These are phyloP conservation scores for Pardosa pseudoannulata DNA, from an alignment of 2,888 invertebrate genomes.

Conservation along the genomic window DNA sequence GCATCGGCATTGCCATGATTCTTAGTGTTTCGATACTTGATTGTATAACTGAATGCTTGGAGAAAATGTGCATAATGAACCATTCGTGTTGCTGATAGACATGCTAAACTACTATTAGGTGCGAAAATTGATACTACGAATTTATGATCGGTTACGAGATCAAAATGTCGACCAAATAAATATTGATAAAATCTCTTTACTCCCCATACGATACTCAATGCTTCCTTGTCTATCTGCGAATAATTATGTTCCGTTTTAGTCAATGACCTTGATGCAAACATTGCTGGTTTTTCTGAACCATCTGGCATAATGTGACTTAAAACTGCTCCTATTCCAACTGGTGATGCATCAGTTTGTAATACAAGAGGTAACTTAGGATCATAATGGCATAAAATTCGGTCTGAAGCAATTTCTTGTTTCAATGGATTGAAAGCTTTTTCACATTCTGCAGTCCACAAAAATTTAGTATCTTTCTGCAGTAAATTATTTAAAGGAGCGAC, in stretches of 20 bases:
- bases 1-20: constrained; percentile 50
- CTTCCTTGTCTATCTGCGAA: constrained; percentile 77
- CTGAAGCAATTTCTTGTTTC: constrained; percentile 36
- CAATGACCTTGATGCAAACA: constrained; percentile 77
- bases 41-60: constrained; percentile 53
- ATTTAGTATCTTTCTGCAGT: constrained; percentile 34
- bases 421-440: constrained; percentile 38
- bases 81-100: constrained; percentile 54
- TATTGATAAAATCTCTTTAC: constrained; percentile 76
- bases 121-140: constrained; percentile 53
- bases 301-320: constrained; percentile 76
- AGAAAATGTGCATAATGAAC: constrained; percentile 53
- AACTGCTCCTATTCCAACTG: constrained; percentile 76
- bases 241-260: constrained; percentile 76
- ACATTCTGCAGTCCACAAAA: constrained; percentile 41
- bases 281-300: constrained; percentile 77
- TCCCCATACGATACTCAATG: constrained; percentile 75
- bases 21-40: constrained; percentile 51
- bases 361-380: constrained; percentile 73
- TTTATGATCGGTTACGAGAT: constrained; percentile 50
- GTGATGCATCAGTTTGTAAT: constrained; percentile 77
- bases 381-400: constrained; percentile 73
- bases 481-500: constrained; percentile 35
- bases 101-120: constrained; percentile 54
- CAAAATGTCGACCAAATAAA: constrained; percentile 73